Percentiles rank a stretch among this genome's conserved stretches.
Evolutionary conservation across 2,888 invertebrate species (phyloP).

Genomic region (Lamellibrachia satsuma): DNA sequence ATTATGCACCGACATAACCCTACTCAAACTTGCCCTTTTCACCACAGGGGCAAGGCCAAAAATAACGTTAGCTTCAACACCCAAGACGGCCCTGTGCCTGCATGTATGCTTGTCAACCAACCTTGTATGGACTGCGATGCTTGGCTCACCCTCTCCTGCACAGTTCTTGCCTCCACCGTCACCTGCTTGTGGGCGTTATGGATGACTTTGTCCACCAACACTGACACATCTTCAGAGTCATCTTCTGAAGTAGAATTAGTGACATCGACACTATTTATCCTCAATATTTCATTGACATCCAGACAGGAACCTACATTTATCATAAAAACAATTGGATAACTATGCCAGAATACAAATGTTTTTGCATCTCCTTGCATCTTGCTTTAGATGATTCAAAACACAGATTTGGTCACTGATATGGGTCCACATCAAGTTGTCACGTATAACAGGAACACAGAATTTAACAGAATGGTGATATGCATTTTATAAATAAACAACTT

Average conservation of each 20-base stretch:
- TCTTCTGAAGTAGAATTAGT: neutral
- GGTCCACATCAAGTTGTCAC: no score
- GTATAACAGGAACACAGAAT: no score
- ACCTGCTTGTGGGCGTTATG: constrained; percentile 2
- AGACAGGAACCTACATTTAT: no score
- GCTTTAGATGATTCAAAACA: no score
- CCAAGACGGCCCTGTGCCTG: neutral
- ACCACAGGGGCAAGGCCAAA: neutral
- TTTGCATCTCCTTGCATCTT: no score
- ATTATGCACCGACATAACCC: neutral
- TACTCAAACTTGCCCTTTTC: neutral
- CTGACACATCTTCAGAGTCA: neutral
- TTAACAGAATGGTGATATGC: no score
- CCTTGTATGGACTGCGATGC: neutral
- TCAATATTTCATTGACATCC: no score
- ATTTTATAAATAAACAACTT: no score
- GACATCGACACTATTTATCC: neutral
- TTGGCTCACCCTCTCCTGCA: neutral
- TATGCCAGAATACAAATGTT: no score
- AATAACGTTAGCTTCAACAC: neutral
- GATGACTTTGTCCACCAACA: neutral
- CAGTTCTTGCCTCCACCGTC: neutral
- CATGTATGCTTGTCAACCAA: neutral
- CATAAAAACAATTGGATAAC: no score
- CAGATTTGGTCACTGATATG: no score